Conservation (phyloP, 2,113 vertebrate genomes). For the Cardinalis cardinalis region DNA sequence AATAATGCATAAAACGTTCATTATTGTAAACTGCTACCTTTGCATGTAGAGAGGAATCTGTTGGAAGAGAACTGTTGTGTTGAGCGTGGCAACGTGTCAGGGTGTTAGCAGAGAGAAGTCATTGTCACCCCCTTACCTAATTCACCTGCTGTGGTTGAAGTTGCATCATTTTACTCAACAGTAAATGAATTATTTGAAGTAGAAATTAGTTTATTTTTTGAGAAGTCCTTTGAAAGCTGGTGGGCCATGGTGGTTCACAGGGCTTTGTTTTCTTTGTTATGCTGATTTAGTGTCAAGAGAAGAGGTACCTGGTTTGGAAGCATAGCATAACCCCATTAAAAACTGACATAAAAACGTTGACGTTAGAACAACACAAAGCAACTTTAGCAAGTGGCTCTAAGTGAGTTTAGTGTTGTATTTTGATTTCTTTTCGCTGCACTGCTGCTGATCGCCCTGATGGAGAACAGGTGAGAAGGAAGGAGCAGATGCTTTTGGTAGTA, state of each 20-base stretch:
- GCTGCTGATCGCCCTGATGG: constrained; percentile 51
- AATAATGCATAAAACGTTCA: constrained; percentile 76
- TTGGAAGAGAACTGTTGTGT: constrained; percentile 12
- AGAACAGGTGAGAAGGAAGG: constrained; percentile 41
- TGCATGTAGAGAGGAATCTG: constrained; percentile 62
- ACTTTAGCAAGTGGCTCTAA: constrained; percentile 15
- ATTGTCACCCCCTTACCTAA: not conserved
- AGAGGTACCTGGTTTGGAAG: not conserved
- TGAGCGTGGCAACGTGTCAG: not conserved
- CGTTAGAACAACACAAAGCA: not conserved
- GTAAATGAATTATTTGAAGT: not conserved
- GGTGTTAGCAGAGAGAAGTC: not conserved
- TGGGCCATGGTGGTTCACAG: not conserved
- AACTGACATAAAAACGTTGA: not conserved
- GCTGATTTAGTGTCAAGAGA: not conserved
- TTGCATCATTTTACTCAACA: not conserved
- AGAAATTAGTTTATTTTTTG: not conserved
- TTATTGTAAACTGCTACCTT: constrained; percentile 77
- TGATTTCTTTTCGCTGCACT: constrained; percentile 51
- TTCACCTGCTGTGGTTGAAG: constrained; percentile 20
- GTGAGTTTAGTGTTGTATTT: constrained; percentile 51
- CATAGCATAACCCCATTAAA: not conserved
- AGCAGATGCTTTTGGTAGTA: constrained; percentile 74
- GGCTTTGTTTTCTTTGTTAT: not conserved
- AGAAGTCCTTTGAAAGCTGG: not conserved